A percentile compares a stretch with the other conserved stretches of the same genome.
phyloP scores from a whole-genome alignment of 1,140 invertebrate species.

The Wasmannia auropunctata region DNA sequence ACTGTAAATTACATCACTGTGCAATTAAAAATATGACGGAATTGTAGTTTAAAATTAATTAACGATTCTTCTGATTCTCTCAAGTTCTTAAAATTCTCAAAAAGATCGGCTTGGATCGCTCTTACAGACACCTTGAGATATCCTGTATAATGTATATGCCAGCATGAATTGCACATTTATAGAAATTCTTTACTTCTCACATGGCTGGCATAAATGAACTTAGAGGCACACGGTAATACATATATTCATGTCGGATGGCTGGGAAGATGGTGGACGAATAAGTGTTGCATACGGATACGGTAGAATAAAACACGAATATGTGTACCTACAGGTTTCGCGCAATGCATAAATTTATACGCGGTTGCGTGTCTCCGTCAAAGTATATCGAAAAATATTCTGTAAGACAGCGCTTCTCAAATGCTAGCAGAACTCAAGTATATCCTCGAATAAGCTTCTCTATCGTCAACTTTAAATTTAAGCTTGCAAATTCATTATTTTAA shows the following conservation, averaged over 20 bases:
- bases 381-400: conserved; percentile 21
- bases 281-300: conserved; percentile 13
- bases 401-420: conserved; percentile 2
- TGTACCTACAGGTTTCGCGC: conserved; percentile 24
- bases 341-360: conserved; percentile 40
- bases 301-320: background rate
- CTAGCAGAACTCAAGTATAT: background rate
- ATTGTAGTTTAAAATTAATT: conserved; percentile 38
- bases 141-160: background rate
- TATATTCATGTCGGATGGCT: conserved; percentile 31
- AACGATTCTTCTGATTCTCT: background rate
- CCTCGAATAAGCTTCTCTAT: background rate
- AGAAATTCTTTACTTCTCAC: conserved; percentile 24
- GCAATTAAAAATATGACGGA: background rate
- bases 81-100: background rate
- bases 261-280: conserved; percentile 25
- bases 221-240: conserved; percentile 34
- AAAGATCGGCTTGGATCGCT: background rate
- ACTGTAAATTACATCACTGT: background rate
- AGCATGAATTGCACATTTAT: conserved; percentile 24
- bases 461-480: background rate
- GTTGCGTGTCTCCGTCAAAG: background rate
- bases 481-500: background rate
- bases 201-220: conserved; percentile 34
- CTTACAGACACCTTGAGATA: background rate